Base-by-base conservation (phyloP, 2,113 vertebrate species). In the Camelus bactrianus region DNA sequence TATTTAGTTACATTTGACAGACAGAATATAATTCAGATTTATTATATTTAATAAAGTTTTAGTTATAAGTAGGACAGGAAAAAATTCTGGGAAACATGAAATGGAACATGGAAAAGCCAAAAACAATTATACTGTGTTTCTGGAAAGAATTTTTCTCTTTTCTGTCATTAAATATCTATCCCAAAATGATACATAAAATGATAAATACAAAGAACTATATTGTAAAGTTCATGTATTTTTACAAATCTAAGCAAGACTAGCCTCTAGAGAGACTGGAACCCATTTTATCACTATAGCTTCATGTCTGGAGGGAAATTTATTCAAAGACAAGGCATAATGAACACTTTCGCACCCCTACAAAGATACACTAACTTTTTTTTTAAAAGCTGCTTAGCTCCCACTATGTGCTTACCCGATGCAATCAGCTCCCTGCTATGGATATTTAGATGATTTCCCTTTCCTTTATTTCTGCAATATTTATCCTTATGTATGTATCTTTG, bases 31-130 rank as follows among this genome's bases (percentile, higher is more conserved):
- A 89, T 69, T 89, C 58, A 70, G 12, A 73, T 58, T 89, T 92
- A 79, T 28, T 46, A 85, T 20, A 83, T 54, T 94, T 90, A 89
- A 91, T 82, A 54, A 93, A 75, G 24, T 62, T 97, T 96, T 76
- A 76, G 24, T 92, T 62, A 65, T 54, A 86, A 70, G 11, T 11
- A 64, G n/a, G 20, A 54, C 30, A 93, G 26, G 24, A 67, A 91
- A 77, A 93, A n/a, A 60, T 72, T 86, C 17, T 32, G 26, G 38
- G 22, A 58, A 91, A 85, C 17, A 77, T 17, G 75, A 91, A 72
- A 70, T 62, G 8, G 8, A 65, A 73, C 48, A 79, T 6, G 17
- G 90, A 86, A 85, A 80, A 58, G 15, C 12, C 54, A 42, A 67
- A 70, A 76, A 91, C 13, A 58, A 83, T 76, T 80, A 76, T 22